Conservation (phyloP, 2,888 invertebrate genomes). For the Scrobipalpa atriplicella region DNA sequence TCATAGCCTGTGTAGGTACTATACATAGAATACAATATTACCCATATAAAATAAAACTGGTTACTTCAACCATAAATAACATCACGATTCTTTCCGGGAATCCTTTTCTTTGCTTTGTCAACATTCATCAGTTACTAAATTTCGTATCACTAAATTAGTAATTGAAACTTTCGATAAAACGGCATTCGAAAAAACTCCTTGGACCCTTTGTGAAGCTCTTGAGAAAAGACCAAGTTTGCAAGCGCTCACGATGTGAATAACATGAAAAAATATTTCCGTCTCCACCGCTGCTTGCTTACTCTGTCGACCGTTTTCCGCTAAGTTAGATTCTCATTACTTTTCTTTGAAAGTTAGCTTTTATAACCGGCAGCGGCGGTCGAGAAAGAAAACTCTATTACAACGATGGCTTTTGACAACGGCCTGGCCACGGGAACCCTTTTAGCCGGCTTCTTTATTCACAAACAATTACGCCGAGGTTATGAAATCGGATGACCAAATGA, state of each 20-base stretch:
- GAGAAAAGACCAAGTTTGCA: conserved; percentile 47
- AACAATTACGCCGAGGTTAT: conserved; percentile 69
- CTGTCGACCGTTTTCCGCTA: conserved; percentile 72
- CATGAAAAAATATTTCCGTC: conserved; percentile 68
- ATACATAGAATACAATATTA: no score
- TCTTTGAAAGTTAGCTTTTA: conserved; percentile 76
- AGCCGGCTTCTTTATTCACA: conserved; percentile 61
- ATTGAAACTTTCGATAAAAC: no score
- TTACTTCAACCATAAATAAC: no score
- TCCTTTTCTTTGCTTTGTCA: no score
- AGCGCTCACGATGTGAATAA: conserved; percentile 58
- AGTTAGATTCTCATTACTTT: conserved; percentile 81
- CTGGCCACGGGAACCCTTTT: conserved; percentile 55
- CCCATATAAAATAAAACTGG: no score
- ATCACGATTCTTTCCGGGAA: no score
- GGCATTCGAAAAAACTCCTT: not conserved
- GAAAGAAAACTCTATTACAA: conserved; percentile 75
- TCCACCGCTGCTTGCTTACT: conserved; percentile 60
- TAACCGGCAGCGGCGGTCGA: conserved; percentile 62
- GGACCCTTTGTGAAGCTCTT: conserved; percentile 55
- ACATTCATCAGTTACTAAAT: no score
- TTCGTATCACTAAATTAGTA: no score
- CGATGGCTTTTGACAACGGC: conserved; percentile 67
- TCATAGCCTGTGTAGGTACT: no score
- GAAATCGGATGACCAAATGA: conserved; percentile 49